These are phyloP conservation scores for Platygyra sinensis DNA, from an alignment of 64 coral and sea anemone species.

Conservation along the genomic window DNA sequence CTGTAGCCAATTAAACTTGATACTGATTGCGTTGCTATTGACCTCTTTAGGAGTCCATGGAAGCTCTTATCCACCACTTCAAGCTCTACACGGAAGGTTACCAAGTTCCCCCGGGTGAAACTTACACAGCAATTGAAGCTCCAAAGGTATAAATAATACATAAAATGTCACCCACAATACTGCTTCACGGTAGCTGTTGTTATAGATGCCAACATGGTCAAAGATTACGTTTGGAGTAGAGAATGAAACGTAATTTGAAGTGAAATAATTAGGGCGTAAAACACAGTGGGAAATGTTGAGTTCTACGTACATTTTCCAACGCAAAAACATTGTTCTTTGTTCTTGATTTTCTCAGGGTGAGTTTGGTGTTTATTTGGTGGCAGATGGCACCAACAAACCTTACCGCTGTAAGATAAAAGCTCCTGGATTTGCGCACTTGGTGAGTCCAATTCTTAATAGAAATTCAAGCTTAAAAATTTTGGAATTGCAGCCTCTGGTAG, in stretches of 20 bases:
- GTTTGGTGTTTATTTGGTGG: no score
- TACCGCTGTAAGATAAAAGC: slow-evolving; percentile 99
- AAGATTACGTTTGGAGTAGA: no score
- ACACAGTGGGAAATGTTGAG: no score
- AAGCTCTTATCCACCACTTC: slow-evolving; percentile 96
- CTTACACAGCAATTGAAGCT: no score
- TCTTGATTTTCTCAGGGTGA: slow-evolving; percentile 68
- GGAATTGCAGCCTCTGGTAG: no score
- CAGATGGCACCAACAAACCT: slow-evolving; percentile 85
- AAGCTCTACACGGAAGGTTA: slow-evolving; percentile 98
- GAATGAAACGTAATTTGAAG: not conserved
- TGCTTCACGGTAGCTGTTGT: no score
- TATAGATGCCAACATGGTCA: no score
- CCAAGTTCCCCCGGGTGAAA: slow-evolving; percentile 94
- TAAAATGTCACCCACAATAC: no score
- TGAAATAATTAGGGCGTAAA: not conserved
- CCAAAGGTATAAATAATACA: slow-evolving; percentile 56
- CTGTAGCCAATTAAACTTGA: no score
- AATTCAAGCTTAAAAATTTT: no score
- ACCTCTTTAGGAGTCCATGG: slow-evolving; percentile 89
- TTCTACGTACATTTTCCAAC: no score
- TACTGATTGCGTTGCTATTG: not conserved
- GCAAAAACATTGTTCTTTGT: no score
- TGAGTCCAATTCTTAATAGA: slow-evolving; percentile 19
- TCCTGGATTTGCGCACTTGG: slow-evolving; percentile 98